A percentile compares a stretch with the other conserved stretches of the same genome.
phyloP scores from a whole-genome alignment of 2,113 vertebrate species.

The Oryctolagus cuniculus region DNA sequence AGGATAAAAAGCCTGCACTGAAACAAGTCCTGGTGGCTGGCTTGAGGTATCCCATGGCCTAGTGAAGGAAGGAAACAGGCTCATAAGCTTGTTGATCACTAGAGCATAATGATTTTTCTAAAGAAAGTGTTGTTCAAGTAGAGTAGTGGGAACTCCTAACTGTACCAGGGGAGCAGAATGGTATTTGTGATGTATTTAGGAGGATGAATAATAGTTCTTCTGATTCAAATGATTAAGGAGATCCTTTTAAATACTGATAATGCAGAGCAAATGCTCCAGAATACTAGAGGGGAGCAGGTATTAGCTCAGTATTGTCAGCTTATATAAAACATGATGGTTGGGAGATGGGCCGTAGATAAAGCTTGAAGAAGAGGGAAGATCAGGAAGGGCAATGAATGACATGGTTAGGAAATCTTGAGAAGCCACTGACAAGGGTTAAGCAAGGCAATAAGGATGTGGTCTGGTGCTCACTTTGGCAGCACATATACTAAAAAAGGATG shows the following conservation, averaged over 20 bases:
- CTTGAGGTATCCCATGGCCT: neutral
- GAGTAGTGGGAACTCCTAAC: neutral
- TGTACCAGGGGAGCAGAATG: neutral
- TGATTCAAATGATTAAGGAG: neutral
- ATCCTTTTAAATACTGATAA: neutral
- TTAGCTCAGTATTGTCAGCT: neutral
- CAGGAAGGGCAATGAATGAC: neutral
- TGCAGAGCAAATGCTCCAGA: neutral
- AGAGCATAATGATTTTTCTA: neutral
- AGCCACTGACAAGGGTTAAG: neutral
- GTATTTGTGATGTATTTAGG: neutral
- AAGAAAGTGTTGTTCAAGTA: too few relatives aligned
- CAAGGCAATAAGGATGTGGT: neutral
- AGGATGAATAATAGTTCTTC: neutral
- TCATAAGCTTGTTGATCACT: neutral
- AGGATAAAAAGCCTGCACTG: neutral
- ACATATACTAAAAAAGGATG: too few relatives aligned
- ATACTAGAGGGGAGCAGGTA: neutral
- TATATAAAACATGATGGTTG: neutral
- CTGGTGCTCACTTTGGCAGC: too few relatives aligned
- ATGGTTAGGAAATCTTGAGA: neutral
- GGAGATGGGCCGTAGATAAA: neutral
- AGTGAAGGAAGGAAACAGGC: neutral
- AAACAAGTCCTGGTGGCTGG: neutral
- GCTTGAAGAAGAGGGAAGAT: neutral